Percentiles rank a stretch among this genome's conserved stretches.
phyloP scores from a whole-genome alignment of 2,797 vertebrate species.

The Crenichthys baileyi region DNA sequence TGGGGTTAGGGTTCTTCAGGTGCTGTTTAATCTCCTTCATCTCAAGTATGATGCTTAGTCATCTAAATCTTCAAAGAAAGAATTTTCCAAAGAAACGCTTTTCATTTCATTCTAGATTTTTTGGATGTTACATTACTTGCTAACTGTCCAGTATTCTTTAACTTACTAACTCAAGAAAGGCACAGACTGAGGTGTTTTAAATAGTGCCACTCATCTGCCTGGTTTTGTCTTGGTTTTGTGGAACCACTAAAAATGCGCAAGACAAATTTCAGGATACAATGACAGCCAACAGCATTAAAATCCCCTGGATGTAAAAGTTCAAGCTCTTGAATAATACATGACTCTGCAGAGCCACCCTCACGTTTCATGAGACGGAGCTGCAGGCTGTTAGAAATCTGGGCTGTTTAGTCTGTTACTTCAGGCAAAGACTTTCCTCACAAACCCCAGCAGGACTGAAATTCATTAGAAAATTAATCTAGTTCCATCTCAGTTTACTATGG shows the following conservation, averaged over 20 bases:
- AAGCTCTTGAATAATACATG: constrained; percentile 53
- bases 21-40: background rate
- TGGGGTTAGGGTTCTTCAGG: background rate
- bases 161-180: background rate
- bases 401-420: constrained; percentile 47
- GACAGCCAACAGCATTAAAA: constrained; percentile 32
- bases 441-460: constrained; percentile 6
- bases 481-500: background rate
- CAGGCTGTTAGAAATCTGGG: constrained; percentile 30
- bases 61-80: background rate
- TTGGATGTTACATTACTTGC: background rate
- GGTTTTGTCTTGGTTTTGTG: constrained; percentile 8
- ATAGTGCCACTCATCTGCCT: background rate
- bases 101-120: background rate
- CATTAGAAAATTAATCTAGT: constrained; percentile 7
- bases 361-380: constrained; percentile 40
- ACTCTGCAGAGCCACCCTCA: constrained; percentile 47
- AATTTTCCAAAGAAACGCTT: background rate
- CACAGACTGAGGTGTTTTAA: background rate
- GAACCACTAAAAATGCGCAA: background rate
- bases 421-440: constrained; percentile 9
- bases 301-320: constrained; percentile 48
- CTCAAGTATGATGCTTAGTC: background rate
- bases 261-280: constrained; percentile 18
- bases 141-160: background rate